A percentile compares a stretch with the other conserved stretches of the same genome.
Evolutionary conservation across 2,113 vertebrate species (phyloP).

Genomic region (Silurus meridionalis): DNA sequence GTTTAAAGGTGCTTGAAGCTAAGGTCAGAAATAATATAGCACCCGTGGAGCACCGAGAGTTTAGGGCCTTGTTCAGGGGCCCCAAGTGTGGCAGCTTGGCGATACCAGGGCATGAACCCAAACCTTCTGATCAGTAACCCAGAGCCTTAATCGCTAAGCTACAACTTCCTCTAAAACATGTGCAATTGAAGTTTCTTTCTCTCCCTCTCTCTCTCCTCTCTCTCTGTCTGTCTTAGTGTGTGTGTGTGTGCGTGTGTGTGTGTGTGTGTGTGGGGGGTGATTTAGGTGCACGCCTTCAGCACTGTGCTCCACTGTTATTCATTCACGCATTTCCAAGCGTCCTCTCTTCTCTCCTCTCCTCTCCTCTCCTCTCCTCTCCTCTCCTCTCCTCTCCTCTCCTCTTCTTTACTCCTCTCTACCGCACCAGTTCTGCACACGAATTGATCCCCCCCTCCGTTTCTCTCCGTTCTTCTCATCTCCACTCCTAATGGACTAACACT

Average conservation of each 20-base stretch:
- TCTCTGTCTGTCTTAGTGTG: not conserved
- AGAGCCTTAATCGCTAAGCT: no score
- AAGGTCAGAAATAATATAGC: no score
- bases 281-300: not conserved
- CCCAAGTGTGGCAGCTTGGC: no score
- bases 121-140: no score
- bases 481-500: not conserved
- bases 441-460: not conserved
- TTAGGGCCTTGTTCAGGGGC: no score
- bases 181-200: not conserved
- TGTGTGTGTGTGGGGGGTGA: not conserved
- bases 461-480: not conserved
- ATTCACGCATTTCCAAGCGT: not conserved
- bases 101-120: no score
- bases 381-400: constrained; percentile 5
- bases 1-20: no score
- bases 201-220: not conserved
- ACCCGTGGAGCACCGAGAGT: no score
- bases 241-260: not conserved
- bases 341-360: not conserved
- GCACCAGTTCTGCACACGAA: not conserved
- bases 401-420: not conserved
- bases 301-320: not conserved
- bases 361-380: not conserved
- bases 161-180: no score